Conservation (phyloP, 30 jellyfish, hydroid and myxozoan species). For the Clytia hemisphaerica region DNA sequence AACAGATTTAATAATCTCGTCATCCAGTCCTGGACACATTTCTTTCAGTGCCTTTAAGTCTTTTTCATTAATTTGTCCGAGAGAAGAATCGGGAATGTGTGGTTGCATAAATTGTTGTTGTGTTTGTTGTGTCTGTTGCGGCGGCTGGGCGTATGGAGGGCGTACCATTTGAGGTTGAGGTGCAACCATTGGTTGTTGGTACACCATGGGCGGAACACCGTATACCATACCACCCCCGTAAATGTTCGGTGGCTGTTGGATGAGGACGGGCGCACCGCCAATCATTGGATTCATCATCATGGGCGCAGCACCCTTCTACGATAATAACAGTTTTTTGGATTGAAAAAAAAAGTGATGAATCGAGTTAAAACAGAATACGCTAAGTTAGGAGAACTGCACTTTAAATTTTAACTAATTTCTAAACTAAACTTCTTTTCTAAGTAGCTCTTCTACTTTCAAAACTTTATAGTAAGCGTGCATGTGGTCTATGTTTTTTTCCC, state of each 20-base stretch:
- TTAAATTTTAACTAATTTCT: no score
- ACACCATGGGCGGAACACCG: slow-evolving; percentile 37
- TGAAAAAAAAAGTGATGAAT: no score
- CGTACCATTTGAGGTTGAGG: slow-evolving; percentile 14
- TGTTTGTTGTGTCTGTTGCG: slow-evolving; percentile 27
- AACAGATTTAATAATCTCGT: slow-evolving; percentile 71
- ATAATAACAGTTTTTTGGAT: no score
- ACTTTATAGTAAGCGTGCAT: no score
- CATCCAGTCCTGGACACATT: slow-evolving; percentile 90
- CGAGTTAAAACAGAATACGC: no score
- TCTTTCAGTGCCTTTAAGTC: slow-evolving; percentile 70
- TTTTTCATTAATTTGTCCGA: slow-evolving; percentile 13
- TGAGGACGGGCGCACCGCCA: no score
- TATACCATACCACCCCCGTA: slow-evolving; percentile 13
- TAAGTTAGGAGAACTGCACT: no score
- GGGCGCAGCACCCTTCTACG: no score
- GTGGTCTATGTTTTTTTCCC: no score
- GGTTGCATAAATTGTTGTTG: slow-evolving; percentile 22
- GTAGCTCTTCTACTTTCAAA: no score
- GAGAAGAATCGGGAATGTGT: neutral
- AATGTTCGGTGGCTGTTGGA: slow-evolving; percentile 5
- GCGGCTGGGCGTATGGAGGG: slow-evolving; percentile 30
- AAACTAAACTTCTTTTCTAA: no score
- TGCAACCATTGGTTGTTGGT: slow-evolving; percentile 32
- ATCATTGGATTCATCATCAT: no score